Evolutionary conservation across 2,797 vertebrate species (phyloP), one percentile per base, ranked within the genome.

Genomic region (Cuniculus paca): DNA sequence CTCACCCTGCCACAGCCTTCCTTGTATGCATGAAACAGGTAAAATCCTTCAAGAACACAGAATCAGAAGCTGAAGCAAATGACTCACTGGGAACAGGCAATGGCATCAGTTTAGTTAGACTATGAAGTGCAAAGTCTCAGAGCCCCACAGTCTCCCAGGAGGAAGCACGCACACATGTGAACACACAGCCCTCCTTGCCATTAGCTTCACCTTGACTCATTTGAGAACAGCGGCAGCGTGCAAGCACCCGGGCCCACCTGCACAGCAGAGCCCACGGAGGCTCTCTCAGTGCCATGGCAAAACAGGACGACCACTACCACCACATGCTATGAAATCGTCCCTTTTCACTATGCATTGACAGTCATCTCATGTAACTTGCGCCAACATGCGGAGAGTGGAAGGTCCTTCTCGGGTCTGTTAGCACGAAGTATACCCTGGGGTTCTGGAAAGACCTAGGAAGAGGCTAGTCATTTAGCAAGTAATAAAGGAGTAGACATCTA

Each of bases 21-120:
- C 19, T 50, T n/a, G 8, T 19, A 8, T 17, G 7, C 80, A 87
- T 6, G 13, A 63, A 94, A 74, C 42, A 83, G 31, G 78, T 70
- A 39, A 83, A 87, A 77, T 58, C 72, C 31, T 82, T 79, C 0
- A 2, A 80, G 52, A 77, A 63, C 70, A 77, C 42, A 78, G 72
- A 80, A 26, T n/a, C 61, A 28, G 5, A 93, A 70, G 45, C 68
- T 58, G 88, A 56, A n/a, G 42, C 26, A 77, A 72, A 68, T n/a
- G 80, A 70, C 22, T 86, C 61, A 60, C 63, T 16, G 31, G 77
- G 22, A 87, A 34, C 8, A 2, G 34, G 10, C 61, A 20, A 50
- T 13, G 28, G 36, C 42, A 82, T 75, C 63, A 39, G 36, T 58
- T 68, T 68, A 56, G 93, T 68, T 74, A 50, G 88, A 86, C 42